Conservation (phyloP, 2,113 vertebrate species). For the Xiphophorus maculatus region DNA sequence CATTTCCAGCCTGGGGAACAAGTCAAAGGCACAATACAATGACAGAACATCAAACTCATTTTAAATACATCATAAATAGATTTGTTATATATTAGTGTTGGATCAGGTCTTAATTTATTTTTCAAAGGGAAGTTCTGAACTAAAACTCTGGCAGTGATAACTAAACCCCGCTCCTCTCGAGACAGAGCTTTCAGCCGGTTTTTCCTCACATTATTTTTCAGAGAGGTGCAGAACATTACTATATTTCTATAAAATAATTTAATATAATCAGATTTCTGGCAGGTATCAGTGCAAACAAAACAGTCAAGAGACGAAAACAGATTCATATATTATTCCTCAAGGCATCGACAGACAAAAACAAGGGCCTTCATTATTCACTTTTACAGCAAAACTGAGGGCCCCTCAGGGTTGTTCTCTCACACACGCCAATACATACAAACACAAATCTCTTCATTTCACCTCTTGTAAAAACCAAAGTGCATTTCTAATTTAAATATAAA, state of each 20-base stretch:
- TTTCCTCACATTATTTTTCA: constrained; percentile 38
- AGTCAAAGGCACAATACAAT: constrained; percentile 72
- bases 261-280: constrained; percentile 70
- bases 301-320: constrained; percentile 61
- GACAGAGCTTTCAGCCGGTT: constrained; percentile 23
- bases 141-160: constrained; percentile 64
- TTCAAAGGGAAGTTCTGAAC: constrained; percentile 18
- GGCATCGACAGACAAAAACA: constrained; percentile 45
- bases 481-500: constrained; percentile 51
- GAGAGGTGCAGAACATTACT: constrained; percentile 67
- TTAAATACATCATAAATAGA: constrained; percentile 45
- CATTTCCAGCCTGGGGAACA: constrained; percentile 34
- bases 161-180: constrained; percentile 13
- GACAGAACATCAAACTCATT: constrained; percentile 36
- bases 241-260: constrained; percentile 73
- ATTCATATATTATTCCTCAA: constrained; percentile 29
- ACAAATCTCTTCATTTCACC: constrained; percentile 17
- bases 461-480: constrained; percentile 66
- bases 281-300: constrained; percentile 80
- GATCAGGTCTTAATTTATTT: constrained; percentile 34
- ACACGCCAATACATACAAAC: constrained; percentile 16
- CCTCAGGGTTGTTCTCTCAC: constrained; percentile 2
- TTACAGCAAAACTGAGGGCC: constrained; percentile 19
- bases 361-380: constrained; percentile 61
- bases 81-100: constrained; percentile 26